phyloP scores from a whole-genome alignment of 1,140 invertebrate species.

The Xylocopa sonorina region DNA sequence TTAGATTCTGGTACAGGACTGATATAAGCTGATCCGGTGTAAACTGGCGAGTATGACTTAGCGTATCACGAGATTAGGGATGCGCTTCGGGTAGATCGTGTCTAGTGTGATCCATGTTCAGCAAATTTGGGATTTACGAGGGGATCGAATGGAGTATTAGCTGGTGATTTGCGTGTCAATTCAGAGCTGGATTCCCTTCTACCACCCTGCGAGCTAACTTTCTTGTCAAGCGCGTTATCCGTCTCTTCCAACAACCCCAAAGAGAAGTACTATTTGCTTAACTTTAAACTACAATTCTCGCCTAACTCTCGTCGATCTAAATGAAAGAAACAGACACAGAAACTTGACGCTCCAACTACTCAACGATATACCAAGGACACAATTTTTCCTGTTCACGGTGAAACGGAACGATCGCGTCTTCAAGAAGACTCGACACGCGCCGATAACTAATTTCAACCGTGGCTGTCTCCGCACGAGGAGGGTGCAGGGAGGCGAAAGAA shows the following conservation, averaged over 20 bases:
- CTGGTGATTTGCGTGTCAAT: not conserved
- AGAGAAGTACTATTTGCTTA: too few relatives aligned
- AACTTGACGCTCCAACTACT: too few relatives aligned
- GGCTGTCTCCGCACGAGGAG: conserved; percentile 2
- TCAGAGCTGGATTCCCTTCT: too few relatives aligned
- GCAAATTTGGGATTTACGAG: not conserved
- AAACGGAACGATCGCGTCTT: not conserved
- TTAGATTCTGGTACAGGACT: not conserved
- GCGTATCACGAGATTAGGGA: not conserved
- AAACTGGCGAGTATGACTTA: not conserved
- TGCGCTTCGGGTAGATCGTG: not conserved
- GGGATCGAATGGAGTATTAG: not conserved
- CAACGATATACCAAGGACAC: too few relatives aligned
- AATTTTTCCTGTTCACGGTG: not conserved
- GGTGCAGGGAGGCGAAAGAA: not conserved
- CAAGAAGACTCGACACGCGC: not conserved
- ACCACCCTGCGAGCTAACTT: too few relatives aligned
- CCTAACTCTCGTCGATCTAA: too few relatives aligned
- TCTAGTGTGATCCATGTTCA: not conserved
- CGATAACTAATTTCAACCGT: conserved; percentile 46
- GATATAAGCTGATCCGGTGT: not conserved
- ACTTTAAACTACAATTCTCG: too few relatives aligned
- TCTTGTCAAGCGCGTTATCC: too few relatives aligned
- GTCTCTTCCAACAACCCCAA: too few relatives aligned
- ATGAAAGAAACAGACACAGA: too few relatives aligned